phyloP scores from a whole-genome alignment of 2,797 vertebrate species.

The Acipenser ruthenus region DNA sequence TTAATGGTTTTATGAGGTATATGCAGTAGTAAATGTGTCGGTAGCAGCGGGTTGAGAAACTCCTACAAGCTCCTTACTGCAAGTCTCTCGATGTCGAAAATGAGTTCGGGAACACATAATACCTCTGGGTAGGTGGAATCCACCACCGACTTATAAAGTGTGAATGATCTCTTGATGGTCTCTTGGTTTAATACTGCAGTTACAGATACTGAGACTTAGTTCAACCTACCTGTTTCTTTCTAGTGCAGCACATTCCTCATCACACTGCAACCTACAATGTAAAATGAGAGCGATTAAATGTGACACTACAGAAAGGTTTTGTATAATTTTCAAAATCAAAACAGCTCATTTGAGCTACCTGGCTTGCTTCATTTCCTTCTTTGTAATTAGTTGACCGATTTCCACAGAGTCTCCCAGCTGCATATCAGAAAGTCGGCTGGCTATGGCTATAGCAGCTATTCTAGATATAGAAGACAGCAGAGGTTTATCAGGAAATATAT shows the following conservation, averaged over 20 bases:
- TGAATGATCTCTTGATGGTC: too few species aligned
- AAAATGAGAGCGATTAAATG: slow-evolving; percentile 4
- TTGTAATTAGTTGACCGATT: slow-evolving; percentile 82
- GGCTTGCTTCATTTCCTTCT: slow-evolving; percentile 85
- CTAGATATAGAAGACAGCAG: slow-evolving; percentile 46
- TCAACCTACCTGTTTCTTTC: slow-evolving; percentile 80
- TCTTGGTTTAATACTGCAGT: too few species aligned
- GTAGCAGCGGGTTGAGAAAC: too few species aligned
- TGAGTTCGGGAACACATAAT: too few species aligned
- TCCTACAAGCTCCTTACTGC: too few species aligned
- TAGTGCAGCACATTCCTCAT: slow-evolving; percentile 83
- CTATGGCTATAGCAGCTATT: slow-evolving; percentile 90
- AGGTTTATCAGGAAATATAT: background rate
- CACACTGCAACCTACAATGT: slow-evolving; percentile 75
- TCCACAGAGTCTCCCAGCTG: slow-evolving; percentile 90
- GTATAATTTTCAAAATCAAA: background rate
- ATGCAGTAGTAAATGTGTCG: too few species aligned
- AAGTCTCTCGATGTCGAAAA: too few species aligned
- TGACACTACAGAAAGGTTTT: background rate
- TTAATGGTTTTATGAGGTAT: too few species aligned
- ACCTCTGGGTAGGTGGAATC: too few species aligned
- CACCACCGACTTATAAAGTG: too few species aligned
- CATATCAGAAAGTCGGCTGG: slow-evolving; percentile 88
- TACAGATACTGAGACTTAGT: background rate
- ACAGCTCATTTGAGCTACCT: slow-evolving; percentile 55